These are phyloP conservation scores for Jordanella pulchra DNA, from an alignment of 2,797 vertebrate species.

Conservation along the genomic window DNA sequence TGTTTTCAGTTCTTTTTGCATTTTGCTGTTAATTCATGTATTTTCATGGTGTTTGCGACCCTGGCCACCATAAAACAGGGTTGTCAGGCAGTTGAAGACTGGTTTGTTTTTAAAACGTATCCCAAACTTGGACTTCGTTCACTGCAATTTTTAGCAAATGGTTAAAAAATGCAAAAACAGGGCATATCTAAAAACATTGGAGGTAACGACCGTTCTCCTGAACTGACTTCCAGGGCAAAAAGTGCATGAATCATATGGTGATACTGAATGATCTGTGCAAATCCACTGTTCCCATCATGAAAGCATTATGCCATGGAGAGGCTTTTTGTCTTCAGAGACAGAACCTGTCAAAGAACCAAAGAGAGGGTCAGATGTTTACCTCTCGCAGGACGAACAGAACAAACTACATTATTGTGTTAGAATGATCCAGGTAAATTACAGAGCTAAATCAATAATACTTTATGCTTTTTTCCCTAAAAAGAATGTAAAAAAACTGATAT, in stretches of 20 bases:
- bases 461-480: background rate
- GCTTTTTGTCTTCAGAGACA: too few relatives aligned
- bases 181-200: background rate
- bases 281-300: background rate
- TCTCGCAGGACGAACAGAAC: background rate
- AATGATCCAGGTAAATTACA: background rate
- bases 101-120: background rate
- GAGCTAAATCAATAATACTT: too few relatives aligned
- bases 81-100: too few relatives aligned
- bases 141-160: background rate
- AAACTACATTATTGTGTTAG: too few relatives aligned
- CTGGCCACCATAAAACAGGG: too few relatives aligned
- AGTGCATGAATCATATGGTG: background rate
- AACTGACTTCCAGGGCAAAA: background rate
- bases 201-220: background rate
- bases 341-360: background rate
- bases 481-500: background rate
- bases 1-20: too few relatives aligned
- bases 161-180: background rate
- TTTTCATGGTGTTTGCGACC: too few relatives aligned
- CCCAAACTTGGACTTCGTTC: background rate
- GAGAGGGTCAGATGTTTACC: background rate
- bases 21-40: too few relatives aligned
- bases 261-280: background rate
- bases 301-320: too few relatives aligned